Evolutionary conservation across 2,888 invertebrate species (phyloP).

Genomic region (Gibbula magus): DNA sequence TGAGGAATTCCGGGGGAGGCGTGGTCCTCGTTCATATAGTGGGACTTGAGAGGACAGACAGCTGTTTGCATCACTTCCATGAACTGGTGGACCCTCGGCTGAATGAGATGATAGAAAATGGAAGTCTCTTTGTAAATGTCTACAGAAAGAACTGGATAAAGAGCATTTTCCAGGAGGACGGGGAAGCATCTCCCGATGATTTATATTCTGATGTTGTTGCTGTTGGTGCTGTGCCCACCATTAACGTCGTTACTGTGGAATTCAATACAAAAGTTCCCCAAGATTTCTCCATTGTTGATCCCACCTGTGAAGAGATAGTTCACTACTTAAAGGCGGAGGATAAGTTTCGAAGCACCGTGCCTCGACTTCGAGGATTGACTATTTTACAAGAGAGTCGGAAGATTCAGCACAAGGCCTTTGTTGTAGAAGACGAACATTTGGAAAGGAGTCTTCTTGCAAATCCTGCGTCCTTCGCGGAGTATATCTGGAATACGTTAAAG

Average conservation of each 20-base stretch:
- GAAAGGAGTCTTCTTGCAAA: not conserved
- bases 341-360: not conserved
- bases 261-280: not conserved
- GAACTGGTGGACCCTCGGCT: not conserved
- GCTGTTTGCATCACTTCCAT: not conserved
- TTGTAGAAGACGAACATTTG: not conserved
- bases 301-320: not conserved
- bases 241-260: not conserved
- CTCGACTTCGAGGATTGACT: not conserved
- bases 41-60: not conserved
- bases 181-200: too few species aligned
- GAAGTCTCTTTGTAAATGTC: not conserved
- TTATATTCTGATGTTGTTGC: not conserved
- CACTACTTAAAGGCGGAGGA: not conserved
- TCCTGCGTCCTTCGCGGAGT: not conserved
- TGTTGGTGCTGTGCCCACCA: not conserved
- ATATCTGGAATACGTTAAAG: not conserved
- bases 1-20: not conserved
- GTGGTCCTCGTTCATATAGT: not conserved
- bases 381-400: not conserved
- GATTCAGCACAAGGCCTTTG: not conserved
- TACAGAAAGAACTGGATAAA: not conserved
- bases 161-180: too few species aligned
- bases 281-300: not conserved
- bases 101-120: constrained; percentile 2